Percentiles rank a stretch among this genome's conserved stretches.
Evolutionary conservation across 2,888 invertebrate species (phyloP).

Genomic region (Loripinus fragilis): DNA sequence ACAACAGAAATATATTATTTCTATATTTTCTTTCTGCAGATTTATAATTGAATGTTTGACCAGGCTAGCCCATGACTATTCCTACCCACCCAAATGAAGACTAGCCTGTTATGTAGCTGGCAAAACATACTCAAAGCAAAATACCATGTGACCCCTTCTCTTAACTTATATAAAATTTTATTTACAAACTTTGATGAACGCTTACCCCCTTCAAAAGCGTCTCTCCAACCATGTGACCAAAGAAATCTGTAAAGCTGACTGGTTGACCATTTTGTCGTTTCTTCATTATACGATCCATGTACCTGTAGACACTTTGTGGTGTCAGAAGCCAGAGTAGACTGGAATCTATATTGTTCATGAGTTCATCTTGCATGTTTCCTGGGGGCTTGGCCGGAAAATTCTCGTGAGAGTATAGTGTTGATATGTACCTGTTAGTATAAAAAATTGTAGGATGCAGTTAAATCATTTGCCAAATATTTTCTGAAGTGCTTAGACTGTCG

Average conservation of each 20-base stretch:
- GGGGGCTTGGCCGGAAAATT: slow-evolving; percentile 82
- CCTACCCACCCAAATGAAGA: too few species aligned
- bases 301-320: slow-evolving; percentile 78
- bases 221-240: slow-evolving; percentile 84
- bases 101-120: too few species aligned
- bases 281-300: slow-evolving; percentile 79
- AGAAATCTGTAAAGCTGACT: slow-evolving; percentile 84
- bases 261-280: slow-evolving; percentile 83
- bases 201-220: slow-evolving; percentile 83
- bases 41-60: too few species aligned
- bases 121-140: too few species aligned
- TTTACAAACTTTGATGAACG: slow-evolving; percentile 7
- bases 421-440: slow-evolving; percentile 84
- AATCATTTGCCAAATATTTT: too few species aligned
- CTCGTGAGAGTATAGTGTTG: slow-evolving; percentile 84
- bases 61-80: too few species aligned
- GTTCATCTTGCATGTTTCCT: slow-evolving; percentile 81
- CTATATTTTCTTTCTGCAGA: too few species aligned
- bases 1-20: too few species aligned
- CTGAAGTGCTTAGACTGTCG: too few species aligned
- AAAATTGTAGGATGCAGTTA: too few species aligned
- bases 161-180: too few species aligned
- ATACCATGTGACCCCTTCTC: too few species aligned
- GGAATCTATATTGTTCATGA: slow-evolving; percentile 81
- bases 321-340: slow-evolving; percentile 81